phyloP scores from a whole-genome alignment of 1,140 invertebrate genomes.

The Pseudoatta argentina region DNA sequence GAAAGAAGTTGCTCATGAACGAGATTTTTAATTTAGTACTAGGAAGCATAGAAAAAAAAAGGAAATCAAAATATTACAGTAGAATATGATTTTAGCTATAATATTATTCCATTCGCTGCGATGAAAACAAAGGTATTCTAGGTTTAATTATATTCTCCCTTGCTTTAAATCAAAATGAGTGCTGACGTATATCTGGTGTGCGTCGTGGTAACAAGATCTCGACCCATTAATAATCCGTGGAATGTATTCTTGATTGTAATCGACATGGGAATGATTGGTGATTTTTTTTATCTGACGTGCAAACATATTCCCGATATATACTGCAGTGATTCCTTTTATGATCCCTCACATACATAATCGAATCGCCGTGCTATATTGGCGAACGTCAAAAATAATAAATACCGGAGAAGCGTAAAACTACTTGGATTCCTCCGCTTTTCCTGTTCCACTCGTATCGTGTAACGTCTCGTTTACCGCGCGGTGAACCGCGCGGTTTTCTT shows the following conservation, averaged over 20 bases:
- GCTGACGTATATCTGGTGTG: neutral
- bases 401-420: slow-evolving; percentile 21
- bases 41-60: neutral
- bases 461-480: slow-evolving; percentile 50
- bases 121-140: neutral
- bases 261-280: slow-evolving; percentile 3
- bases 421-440: neutral
- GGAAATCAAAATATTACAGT: neutral
- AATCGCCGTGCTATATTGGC: neutral
- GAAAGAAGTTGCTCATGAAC: slow-evolving; percentile 16
- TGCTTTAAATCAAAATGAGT: slow-evolving; percentile 7
- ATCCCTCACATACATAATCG: slow-evolving; percentile 36
- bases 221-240: slow-evolving; percentile 57
- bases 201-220: slow-evolving; percentile 51
- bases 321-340: slow-evolving; percentile 35
- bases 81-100: neutral
- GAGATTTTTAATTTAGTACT: slow-evolving; percentile 22
- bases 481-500: slow-evolving; percentile 49
- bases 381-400: slow-evolving; percentile 55
- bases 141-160: slow-evolving; percentile 27
- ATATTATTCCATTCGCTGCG: slow-evolving; percentile 1
- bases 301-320: neutral
- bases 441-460: slow-evolving; percentile 17
- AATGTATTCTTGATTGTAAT: slow-evolving; percentile 40
- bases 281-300: neutral